phyloP scores from a whole-genome alignment of 1,140 invertebrate species.

The Drosophila insularis region DNA sequence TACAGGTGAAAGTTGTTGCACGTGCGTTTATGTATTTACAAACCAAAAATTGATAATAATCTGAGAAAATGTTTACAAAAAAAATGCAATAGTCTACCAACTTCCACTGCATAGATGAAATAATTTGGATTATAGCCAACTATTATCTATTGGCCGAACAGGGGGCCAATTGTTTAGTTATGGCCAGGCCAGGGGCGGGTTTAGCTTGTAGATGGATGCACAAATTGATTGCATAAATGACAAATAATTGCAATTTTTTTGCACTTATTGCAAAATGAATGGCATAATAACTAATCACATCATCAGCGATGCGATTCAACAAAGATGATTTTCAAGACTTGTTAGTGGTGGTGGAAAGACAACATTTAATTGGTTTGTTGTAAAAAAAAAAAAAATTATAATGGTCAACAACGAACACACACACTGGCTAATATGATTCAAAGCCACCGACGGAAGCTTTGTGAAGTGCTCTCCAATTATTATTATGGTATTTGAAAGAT shows the following conservation, averaged over 20 bases:
- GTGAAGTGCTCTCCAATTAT: not conserved
- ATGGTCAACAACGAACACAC: conserved; percentile 16
- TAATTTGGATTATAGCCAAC: conserved; percentile 43
- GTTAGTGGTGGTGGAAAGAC: conserved; percentile 32
- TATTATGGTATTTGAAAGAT: not conserved
- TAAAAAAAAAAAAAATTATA: not conserved
- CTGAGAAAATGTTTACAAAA: not conserved
- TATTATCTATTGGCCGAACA: not conserved
- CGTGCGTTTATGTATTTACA: conserved; percentile 41
- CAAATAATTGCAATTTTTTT: conserved; percentile 38
- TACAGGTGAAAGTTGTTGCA: conserved; percentile 51
- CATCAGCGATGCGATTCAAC: conserved; percentile 37
- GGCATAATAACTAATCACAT: conserved; percentile 27
- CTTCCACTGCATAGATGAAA: conserved; percentile 40
- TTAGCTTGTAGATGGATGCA: conserved; percentile 27
- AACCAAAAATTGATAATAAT: conserved; percentile 2
- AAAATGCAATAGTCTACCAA: not conserved
- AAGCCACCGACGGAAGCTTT: not conserved
- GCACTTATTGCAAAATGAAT: conserved; percentile 41
- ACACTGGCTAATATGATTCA: not conserved
- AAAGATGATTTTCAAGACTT: conserved; percentile 26
- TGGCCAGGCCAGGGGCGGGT: conserved; percentile 8
- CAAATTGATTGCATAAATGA: conserved; percentile 43
- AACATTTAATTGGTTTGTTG: conserved; percentile 37
- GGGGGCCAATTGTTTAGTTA: not conserved